These are phyloP conservation scores for Xestoiulus laeticollis DNA, from an alignment of 2,888 invertebrate species.

Conservation along the genomic window DNA sequence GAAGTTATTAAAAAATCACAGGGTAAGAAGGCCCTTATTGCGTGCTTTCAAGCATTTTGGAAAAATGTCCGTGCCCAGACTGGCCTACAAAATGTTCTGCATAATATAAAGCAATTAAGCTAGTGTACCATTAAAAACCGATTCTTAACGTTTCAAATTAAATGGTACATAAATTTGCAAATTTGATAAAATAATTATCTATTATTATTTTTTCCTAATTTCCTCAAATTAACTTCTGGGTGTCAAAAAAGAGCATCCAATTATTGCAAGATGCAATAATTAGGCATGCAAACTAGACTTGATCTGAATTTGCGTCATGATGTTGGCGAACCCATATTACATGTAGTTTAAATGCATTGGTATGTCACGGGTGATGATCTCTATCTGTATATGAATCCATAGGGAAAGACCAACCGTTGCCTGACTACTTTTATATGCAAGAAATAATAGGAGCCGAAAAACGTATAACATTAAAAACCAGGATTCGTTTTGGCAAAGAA, in stretches of 20 bases:
- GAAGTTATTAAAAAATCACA: background rate
- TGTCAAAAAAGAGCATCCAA: background rate
- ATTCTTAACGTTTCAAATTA: background rate
- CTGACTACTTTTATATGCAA: conserved; percentile 32
- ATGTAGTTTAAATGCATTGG: conserved; percentile 6
- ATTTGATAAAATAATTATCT: background rate
- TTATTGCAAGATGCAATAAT: background rate
- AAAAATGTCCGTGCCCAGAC: background rate
- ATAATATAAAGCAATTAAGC: background rate
- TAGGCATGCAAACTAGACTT: background rate
- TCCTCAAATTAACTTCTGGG: background rate
- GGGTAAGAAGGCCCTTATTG: background rate
- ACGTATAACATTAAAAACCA: background rate
- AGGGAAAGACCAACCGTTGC: conserved; percentile 29
- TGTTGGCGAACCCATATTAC: background rate
- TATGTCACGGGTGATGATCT: conserved; percentile 29
- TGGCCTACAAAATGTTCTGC: background rate
- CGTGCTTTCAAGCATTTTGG: background rate
- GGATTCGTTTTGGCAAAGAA: background rate
- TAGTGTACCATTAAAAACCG: background rate
- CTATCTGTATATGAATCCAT: background rate
- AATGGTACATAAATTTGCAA: background rate
- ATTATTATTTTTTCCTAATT: background rate
- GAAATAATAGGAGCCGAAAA: conserved; percentile 1
- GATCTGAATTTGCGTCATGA: background rate